phyloP scores from a whole-genome alignment of 1,140 invertebrate species.

The Sinonovacula constricta region DNA sequence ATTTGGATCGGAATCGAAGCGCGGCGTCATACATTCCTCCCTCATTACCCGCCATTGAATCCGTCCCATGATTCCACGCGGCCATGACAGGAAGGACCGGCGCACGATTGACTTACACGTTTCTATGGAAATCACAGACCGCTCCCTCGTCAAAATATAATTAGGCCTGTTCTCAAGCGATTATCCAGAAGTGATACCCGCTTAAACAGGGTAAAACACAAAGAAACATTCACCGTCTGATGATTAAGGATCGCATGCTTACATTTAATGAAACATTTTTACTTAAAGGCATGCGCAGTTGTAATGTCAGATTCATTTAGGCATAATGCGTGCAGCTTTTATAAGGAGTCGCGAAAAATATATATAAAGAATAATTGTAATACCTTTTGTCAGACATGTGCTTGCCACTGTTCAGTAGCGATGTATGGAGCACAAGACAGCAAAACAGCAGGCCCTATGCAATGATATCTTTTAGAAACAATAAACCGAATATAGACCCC shows the following conservation, averaged over 20 bases:
- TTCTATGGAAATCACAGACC: constrained; percentile 17
- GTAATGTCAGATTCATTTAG: too few relatives aligned
- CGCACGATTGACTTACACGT: constrained; percentile 15
- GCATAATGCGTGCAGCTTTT: too few relatives aligned
- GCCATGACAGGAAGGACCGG: constrained; percentile 25
- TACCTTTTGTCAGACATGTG: too few relatives aligned
- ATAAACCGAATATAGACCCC: neutral
- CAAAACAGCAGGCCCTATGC: too few relatives aligned
- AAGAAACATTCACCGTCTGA: neutral
- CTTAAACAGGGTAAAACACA: too few relatives aligned
- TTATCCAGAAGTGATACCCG: constrained; percentile 6
- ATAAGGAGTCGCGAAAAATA: too few relatives aligned
- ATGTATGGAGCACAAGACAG: too few relatives aligned
- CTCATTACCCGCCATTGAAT: constrained; percentile 43
- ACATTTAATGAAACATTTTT: neutral
- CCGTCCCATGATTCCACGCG: constrained; percentile 12
- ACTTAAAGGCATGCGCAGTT: too few relatives aligned
- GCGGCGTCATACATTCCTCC: constrained; percentile 38
- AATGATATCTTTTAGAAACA: too few relatives aligned
- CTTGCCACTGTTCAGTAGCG: too few relatives aligned
- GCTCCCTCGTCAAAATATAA: constrained; percentile 37
- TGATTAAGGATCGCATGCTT: neutral
- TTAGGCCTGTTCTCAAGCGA: constrained; percentile 9
- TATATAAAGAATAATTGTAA: neutral
- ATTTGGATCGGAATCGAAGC: constrained; percentile 48